phyloP scores from a whole-genome alignment of 2,888 invertebrate species.

The Sphecodes monilicornis region DNA sequence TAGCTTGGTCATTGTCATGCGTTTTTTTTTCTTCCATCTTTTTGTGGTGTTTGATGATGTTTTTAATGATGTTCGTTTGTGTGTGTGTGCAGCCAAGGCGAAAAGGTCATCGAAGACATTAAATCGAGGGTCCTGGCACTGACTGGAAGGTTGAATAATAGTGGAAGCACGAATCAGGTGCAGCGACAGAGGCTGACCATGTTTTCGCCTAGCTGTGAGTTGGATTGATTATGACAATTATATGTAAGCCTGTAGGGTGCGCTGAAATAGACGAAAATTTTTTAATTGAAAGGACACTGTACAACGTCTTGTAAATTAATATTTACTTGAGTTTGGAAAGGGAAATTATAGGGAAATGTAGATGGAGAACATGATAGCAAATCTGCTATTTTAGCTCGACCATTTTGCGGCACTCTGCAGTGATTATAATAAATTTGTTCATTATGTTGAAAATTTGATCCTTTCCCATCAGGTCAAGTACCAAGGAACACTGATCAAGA shows the following conservation, averaged over 20 bases:
- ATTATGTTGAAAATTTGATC: not conserved
- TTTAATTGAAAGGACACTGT: no score
- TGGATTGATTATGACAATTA: not conserved
- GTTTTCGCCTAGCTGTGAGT: constrained; percentile 85
- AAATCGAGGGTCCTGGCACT: constrained; percentile 79
- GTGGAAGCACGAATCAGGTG: constrained; percentile 77
- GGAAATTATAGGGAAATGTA: no score
- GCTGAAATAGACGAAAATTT: not conserved
- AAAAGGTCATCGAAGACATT: constrained; percentile 82
- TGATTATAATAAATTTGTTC: no score
- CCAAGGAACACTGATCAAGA: constrained; percentile 86
- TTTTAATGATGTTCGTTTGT: constrained; percentile 38
- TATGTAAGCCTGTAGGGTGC: not conserved
- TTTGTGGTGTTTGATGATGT: accelerated
- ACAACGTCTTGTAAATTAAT: no score
- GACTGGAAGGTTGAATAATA: constrained; percentile 81
- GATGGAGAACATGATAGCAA: no score
- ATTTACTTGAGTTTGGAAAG: no score
- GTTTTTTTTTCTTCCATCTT: not conserved
- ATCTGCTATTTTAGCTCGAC: no score
- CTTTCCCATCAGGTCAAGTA: constrained; percentile 84
- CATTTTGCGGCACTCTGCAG: no score
- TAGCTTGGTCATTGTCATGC: constrained; percentile 25
- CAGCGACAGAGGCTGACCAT: constrained; percentile 83
- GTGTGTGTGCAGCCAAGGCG: constrained; percentile 77